Evolutionary conservation across 64 coral and sea anemone genomes (phyloP).

Genomic region (Porites australiensis): DNA sequence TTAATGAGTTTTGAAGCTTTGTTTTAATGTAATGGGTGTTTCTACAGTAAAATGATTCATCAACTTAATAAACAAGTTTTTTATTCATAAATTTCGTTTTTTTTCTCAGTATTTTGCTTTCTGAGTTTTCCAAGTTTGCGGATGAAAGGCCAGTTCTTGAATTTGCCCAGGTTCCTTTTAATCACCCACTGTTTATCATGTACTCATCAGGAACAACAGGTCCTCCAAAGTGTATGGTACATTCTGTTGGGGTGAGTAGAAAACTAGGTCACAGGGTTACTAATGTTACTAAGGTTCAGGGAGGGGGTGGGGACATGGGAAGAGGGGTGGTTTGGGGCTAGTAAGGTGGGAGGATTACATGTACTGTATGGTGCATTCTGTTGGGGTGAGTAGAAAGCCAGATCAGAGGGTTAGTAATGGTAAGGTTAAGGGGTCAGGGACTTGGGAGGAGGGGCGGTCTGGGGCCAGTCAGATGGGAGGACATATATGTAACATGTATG

Average conservation of each 20-base stretch:
- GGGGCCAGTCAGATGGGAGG: no score
- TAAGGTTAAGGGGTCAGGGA: no score
- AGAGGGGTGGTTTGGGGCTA: no score
- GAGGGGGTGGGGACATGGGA: no score
- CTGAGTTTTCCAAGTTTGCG: conserved; percentile 79
- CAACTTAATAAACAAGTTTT: no score
- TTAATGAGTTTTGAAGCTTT: no score
- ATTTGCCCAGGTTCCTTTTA: conserved; percentile 94
- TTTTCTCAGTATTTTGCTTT: conserved; percentile 70
- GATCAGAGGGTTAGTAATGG: no score
- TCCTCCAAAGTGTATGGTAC: conserved; percentile 97
- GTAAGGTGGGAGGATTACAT: no score
- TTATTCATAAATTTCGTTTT: neutral
- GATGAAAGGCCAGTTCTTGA: conserved; percentile 69
- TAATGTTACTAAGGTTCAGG: no score
- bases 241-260: conserved; percentile 94
- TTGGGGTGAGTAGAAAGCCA: conserved; percentile 75
- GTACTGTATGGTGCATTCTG: conserved; percentile 94
- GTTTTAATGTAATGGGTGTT: no score
- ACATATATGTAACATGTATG: conserved; percentile 60
- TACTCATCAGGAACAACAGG: conserved; percentile 99
- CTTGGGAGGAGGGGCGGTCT: no score
- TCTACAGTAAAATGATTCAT: no score
- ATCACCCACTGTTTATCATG: conserved; percentile 98
- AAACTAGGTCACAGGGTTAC: neutral